A percentile compares a stretch with the other conserved stretches of the same genome.
phyloP scores from a whole-genome alignment of 2,797 vertebrate genomes.

The Serranus cabrilla region DNA sequence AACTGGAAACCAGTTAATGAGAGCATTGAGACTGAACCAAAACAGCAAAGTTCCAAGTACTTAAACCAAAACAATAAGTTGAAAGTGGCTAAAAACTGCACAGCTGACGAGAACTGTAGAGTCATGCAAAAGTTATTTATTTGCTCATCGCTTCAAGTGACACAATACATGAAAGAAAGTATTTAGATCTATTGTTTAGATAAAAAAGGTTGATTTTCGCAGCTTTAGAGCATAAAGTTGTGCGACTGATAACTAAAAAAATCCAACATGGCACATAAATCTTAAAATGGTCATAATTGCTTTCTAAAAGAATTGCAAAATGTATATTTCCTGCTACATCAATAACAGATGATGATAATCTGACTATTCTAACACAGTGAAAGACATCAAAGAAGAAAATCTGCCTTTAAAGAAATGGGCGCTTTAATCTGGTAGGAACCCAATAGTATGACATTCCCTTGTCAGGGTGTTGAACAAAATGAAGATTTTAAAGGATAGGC shows the following conservation, averaged over 20 bases:
- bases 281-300: background rate
- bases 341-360: background rate
- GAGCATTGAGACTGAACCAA: background rate
- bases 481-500: slow-evolving; percentile 1
- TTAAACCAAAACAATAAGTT: background rate
- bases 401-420: background rate
- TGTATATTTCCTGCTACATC: background rate
- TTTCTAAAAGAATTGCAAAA: no score
- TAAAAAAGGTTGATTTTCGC: background rate
- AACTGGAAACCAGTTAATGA: background rate
- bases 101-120: background rate
- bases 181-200: background rate
- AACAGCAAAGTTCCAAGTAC: background rate
- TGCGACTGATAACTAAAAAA: background rate
- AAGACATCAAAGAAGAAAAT: background rate
- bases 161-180: background rate
- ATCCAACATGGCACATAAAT: background rate
- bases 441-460: background rate
- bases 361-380: background rate
- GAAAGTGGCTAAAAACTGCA: background rate
- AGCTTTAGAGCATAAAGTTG: background rate
- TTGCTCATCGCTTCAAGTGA: no score
- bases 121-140: background rate
- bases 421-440: no score
- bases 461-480: background rate